Evolutionary conservation across 1,140 invertebrate genomes (phyloP), one percentile per base, ranked within the genome.

Genomic region (Drosophila carrolli): DNA sequence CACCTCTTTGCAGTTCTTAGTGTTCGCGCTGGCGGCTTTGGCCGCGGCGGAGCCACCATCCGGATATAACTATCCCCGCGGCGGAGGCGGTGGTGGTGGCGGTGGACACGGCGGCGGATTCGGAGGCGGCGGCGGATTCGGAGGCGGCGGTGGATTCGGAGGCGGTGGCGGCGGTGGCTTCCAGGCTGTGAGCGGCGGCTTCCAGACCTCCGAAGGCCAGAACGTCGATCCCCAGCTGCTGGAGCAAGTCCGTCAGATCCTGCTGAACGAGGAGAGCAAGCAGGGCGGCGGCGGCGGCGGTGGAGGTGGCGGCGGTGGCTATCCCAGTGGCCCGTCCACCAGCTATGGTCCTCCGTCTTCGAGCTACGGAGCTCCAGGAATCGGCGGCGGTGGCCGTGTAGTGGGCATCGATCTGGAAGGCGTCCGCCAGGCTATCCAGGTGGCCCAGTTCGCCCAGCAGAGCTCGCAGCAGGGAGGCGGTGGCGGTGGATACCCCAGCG

Each of bases 201-300:
- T 95, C 89, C 95, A 96, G 76, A 95, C 95, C 55, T 95, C 94
- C 71, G 96, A 97, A 90, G 96, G 96, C 50, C 95, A 95, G 78
- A 94, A 95, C 92, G 96, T 97, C 48, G 96, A 97, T 93, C 94
- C 94, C 43, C 94, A 95, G 66, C 94, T 97, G 57, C 93, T 97
- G 55, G 96, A 97, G 89, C 96, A 97, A 91, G 95, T 97, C 79
- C 95, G 96, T 77, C 95, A 96, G 92, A 96, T 97, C 88, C 94
- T 97, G 51, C 93, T 97, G 66, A 96, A 96, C 86, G 96, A 97
- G 91, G 96, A 97, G 93, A 94, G 95, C 90, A 94, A 94, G 66
- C 92, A 93, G 5, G 89, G 92, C 14, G 93, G 93, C 7, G 75
- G 75, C 10, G 91, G 91, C 10, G 91, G 81, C 92, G 94, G 93